phyloP scores from a whole-genome alignment of 2,888 invertebrate species.

The Eulithis testata region DNA sequence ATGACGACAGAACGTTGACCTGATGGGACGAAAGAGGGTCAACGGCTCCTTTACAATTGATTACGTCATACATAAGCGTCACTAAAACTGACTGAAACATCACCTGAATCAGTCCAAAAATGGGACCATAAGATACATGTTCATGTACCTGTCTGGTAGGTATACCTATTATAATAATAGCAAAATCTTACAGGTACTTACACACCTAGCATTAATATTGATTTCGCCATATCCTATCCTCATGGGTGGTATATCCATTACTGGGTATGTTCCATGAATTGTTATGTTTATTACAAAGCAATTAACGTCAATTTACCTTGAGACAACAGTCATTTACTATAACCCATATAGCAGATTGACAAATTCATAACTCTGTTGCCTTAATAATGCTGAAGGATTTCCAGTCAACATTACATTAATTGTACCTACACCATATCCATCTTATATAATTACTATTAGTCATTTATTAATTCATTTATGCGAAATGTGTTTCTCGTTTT shows the following conservation, averaged over 20 bases:
- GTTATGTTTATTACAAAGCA: constrained; percentile 33
- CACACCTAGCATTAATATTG: constrained; percentile 25
- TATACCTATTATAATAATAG: background rate
- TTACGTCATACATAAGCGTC: background rate
- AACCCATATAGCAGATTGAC: constrained; percentile 13
- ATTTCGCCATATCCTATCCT: constrained; percentile 24
- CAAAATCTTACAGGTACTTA: constrained; percentile 12
- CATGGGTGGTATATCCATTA: constrained; percentile 33
- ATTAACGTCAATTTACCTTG: constrained; percentile 27
- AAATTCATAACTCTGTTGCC: constrained; percentile 13
- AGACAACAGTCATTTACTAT: constrained; percentile 19
- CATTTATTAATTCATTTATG: no score
- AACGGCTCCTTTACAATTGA: constrained; percentile 1
- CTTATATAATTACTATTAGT: no score
- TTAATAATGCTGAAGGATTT: background rate
- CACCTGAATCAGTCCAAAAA: background rate
- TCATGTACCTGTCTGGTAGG: no score
- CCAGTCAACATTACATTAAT: no score
- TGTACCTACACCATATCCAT: no score
- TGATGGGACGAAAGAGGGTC: background rate
- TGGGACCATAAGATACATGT: no score
- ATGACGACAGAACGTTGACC: background rate
- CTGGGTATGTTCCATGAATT: constrained; percentile 31
- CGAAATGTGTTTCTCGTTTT: no score
- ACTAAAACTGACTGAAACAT: background rate